Evolutionary conservation across 2,888 invertebrate genomes (phyloP), one percentile per base, ranked within the genome.

Genomic region (Mythimna impura): DNA sequence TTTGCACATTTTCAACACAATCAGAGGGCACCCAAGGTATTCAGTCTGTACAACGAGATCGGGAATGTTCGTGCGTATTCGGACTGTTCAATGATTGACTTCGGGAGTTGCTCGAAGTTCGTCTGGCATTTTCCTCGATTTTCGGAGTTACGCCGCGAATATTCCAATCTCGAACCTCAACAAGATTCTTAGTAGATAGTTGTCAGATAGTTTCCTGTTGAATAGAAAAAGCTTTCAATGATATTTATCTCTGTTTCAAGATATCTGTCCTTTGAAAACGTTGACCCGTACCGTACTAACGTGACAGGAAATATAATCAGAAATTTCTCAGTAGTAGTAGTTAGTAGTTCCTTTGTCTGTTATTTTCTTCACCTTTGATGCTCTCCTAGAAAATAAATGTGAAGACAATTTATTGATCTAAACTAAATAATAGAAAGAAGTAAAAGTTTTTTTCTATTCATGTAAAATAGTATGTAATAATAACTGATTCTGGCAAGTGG

Each of bases 51-150:
- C 61, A 81, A 81, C 58, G 60, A 43, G 22, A 68, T 72, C 65
- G 72, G 62, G 58, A 72, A 77, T 80, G 66, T 79, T 71, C 67
- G 67, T 71, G 52, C 61, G 52, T 66, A 67, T 71, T 71, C 71
- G 64, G 25, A 36, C 14, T 17, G 36, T 22, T 64, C 64, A 67
- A 71, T 77, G 55, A 65, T 76, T 40, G 17, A 65, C 30, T 30
- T 77, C 65, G 60, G 52, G 6, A 71, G 36, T n/a, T 64, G 30
- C 40, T 1, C 52, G 55, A 71, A 67, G 30, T 70, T 50, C 65
- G 40, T 50, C 71, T n/a, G 71, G 66, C 57, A 71, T 61, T 25
- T 30, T 55, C 64, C n/a, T 22, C 52, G 55, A 57, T 58, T 54
- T 50, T 34, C 8, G 58, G 58, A 30, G 62, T 62, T 71, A 54